Evolutionary conservation across 2,113 vertebrate genomes (phyloP).

Genomic region (Microtus ochrogaster): DNA sequence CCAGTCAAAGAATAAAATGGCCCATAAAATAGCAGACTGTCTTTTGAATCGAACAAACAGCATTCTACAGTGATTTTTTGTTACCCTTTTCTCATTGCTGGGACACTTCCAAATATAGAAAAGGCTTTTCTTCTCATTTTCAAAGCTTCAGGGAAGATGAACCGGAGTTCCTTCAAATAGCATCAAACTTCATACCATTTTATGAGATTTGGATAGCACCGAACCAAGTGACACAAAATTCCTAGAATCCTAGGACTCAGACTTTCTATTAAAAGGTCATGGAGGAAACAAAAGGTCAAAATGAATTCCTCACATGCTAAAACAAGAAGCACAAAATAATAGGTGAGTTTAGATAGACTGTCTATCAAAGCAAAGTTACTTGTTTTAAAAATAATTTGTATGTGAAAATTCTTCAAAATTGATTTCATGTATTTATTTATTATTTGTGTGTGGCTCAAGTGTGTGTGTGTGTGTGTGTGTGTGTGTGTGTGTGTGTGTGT

Average conservation of each 20-base stretch:
- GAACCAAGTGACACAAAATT: slow-evolving; percentile 56
- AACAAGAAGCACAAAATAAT: not conserved
- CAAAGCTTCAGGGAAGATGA: slow-evolving; percentile 69
- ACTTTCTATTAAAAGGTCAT: slow-evolving; percentile 40
- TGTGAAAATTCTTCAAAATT: not conserved
- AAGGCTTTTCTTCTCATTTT: slow-evolving; percentile 76
- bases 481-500: not conserved
- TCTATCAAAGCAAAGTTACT: not conserved
- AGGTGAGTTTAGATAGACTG: not conserved
- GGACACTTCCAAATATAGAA: slow-evolving; percentile 76
- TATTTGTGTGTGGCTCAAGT: not conserved
- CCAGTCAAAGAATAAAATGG: slow-evolving; percentile 79
- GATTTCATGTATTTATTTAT: not conserved
- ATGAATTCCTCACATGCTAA: not conserved
- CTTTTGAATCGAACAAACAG: slow-evolving; percentile 79
- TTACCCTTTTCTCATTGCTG: slow-evolving; percentile 70
- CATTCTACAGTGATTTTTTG: slow-evolving; percentile 68
- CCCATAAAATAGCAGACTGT: slow-evolving; percentile 71
- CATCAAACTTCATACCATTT: slow-evolving; percentile 39
- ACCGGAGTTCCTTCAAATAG: slow-evolving; percentile 68
- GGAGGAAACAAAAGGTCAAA: not conserved
- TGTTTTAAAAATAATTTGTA: slow-evolving; percentile 9
- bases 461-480: not conserved
- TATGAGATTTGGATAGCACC: slow-evolving; percentile 44
- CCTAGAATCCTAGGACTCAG: slow-evolving; percentile 48